Evolutionary conservation across 1,140 invertebrate genomes (phyloP), one percentile per base, ranked within the genome.

Genomic region (Diachasmimorpha longicaudata): DNA sequence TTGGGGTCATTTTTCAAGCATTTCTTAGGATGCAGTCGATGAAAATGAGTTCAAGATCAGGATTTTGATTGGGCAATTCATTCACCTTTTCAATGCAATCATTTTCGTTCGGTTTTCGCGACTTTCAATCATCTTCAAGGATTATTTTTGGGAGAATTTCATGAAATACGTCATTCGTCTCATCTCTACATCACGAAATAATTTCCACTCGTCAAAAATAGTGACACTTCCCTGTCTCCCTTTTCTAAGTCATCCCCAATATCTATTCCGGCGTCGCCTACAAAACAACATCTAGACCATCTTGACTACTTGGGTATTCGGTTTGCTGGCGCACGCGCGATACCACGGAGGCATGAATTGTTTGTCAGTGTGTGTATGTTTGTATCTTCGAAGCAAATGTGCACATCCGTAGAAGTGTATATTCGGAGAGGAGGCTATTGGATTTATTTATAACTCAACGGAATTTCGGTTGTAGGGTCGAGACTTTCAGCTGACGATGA

Each of bases 181-280:
- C 48, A 52, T 52, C 48, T 19, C 19, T 9, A 52, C 48, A 19
- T 52, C 48, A 16, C 16, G 48, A 52, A 52, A 52, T 52, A 16
- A 52, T 52, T 52, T 46, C 52, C 67, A 82, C 82, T 83, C 87
- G 85, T 89, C 88, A 89, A 85, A 89, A 89, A 89, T 90, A 90
- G 87, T 89, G 87, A 84, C 85, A 86, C 84, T 87, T 87, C 79
- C 85, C 85, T 86, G 82, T 86, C 84, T 85, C 83, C 81, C 79
- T 63, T 83, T 83, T 83, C 85, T 31, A 31, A 87, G 85, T 85
- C 82, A 85, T 81, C 82, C 81, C 85, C 85, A 81, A 89, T 88
- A 89, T 89, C 87, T 89, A 90, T 90, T 90, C 87, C 86, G 83
- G 88, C 87, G 74, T 66, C 23, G 21, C 23, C 84, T 86, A 84